Conservation (phyloP, 1,140 invertebrate species). For the Drosophila kohkoa region DNA sequence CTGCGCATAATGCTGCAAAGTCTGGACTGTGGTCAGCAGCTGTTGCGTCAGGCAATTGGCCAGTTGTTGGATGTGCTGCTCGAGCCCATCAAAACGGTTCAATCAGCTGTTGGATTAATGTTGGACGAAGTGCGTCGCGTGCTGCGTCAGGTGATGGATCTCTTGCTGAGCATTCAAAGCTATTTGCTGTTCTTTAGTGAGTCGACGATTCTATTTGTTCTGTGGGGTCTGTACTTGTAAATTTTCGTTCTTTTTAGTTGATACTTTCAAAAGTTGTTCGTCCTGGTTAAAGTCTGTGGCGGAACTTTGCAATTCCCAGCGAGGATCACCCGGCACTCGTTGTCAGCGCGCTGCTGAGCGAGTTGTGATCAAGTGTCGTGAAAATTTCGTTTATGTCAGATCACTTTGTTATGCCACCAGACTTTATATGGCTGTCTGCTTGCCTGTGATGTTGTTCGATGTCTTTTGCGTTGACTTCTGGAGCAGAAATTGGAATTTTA, state of each 20-base stretch:
- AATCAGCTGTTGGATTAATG: neutral
- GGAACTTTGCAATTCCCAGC: neutral
- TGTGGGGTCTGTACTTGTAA: neutral
- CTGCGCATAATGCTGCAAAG: neutral
- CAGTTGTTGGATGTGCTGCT: neutral
- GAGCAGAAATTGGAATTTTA: neutral
- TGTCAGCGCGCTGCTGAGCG: neutral
- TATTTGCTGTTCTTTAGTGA: neutral
- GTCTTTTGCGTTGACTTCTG: neutral
- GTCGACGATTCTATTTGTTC: neutral
- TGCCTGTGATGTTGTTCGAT: neutral
- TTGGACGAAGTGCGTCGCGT: slow-evolving; percentile 1
- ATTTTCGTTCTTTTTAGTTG: neutral
- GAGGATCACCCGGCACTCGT: neutral
- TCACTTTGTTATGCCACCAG: neutral
- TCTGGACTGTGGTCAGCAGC: neutral
- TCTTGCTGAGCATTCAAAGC: neutral
- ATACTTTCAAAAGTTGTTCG: neutral
- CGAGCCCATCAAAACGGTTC: neutral
- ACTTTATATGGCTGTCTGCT: neutral
- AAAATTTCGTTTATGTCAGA: neutral
- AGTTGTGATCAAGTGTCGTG: neutral
- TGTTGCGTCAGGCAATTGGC: neutral
- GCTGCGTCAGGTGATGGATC: neutral
- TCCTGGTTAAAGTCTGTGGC: neutral